phyloP scores from a whole-genome alignment of 2,113 vertebrate genomes.

The Scytalopus superciliaris region DNA sequence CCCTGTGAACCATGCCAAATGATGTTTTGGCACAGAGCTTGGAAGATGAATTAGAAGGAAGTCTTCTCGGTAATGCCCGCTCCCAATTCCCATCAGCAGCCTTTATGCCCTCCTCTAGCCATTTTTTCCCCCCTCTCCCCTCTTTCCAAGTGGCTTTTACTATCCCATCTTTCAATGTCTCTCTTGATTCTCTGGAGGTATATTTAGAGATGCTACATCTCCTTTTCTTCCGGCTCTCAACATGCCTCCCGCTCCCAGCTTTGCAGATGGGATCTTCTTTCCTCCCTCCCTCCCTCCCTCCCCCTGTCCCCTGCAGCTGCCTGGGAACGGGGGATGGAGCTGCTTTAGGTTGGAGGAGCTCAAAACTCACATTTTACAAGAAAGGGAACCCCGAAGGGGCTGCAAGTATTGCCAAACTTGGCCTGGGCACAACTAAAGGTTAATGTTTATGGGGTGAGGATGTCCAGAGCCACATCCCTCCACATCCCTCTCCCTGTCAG shows the following conservation, averaged over 20 bases:
- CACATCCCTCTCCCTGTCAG: neutral
- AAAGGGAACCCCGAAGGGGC: neutral
- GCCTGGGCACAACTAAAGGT: neutral
- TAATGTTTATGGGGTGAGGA: rapidly evolving
- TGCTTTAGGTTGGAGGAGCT: neutral
- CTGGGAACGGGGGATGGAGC: neutral
- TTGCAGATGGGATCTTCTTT: conserved; percentile 68
- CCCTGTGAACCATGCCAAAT: conserved; percentile 90
- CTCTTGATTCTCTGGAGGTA: conserved; percentile 81
- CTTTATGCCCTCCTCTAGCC: conserved; percentile 62
- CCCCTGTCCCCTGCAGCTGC: neutral
- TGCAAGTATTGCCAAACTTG: rapidly evolving
- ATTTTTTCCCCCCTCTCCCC: conserved; percentile 52
- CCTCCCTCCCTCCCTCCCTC: conserved; percentile 3
- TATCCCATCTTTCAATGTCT: conserved; percentile 76
- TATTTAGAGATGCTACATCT: conserved; percentile 75
- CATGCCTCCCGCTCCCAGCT: conserved; percentile 17
- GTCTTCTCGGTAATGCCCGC: conserved; percentile 79
- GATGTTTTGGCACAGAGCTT: conserved; percentile 87
- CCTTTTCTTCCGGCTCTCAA: conserved; percentile 78
- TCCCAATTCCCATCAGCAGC: conserved; percentile 79
- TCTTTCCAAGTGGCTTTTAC: conserved; percentile 76
- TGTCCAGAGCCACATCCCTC: rapidly evolving
- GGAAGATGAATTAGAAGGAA: conserved; percentile 86
- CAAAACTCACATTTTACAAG: neutral